phyloP scores from a whole-genome alignment of 2,113 vertebrate species.

The Symphodus melops region DNA sequence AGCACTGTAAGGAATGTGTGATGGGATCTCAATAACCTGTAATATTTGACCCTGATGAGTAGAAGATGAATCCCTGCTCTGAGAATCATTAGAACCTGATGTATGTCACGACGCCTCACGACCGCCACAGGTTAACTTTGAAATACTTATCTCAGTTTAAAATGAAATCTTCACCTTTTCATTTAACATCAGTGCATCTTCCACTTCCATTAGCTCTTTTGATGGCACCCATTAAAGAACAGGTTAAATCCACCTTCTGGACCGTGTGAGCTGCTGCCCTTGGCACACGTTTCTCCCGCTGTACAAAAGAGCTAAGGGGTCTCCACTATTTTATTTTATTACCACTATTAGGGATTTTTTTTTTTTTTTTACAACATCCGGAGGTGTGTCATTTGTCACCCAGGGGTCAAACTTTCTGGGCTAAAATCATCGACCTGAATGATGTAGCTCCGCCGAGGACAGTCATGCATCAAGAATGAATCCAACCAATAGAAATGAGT shows the following conservation, averaged over 20 bases:
- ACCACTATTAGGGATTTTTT: slow-evolving; percentile 46
- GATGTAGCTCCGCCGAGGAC: slow-evolving; percentile 19
- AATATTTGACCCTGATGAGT: no score
- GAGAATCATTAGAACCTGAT: not conserved
- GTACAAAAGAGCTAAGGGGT: slow-evolving; percentile 38
- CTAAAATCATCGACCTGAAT: slow-evolving; percentile 61
- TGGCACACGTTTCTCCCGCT: slow-evolving; percentile 28
- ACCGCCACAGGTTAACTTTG: not conserved
- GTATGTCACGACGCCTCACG: not conserved
- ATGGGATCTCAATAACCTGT: not conserved
- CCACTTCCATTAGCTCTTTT: slow-evolving; percentile 6
- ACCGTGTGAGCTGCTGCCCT: slow-evolving; percentile 42
- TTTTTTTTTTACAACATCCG: slow-evolving; percentile 42
- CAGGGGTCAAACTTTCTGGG: slow-evolving; percentile 57
- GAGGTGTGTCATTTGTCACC: slow-evolving; percentile 53
- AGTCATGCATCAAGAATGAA: slow-evolving; percentile 13
- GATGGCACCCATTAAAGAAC: slow-evolving; percentile 26
- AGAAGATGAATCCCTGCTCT: no score
- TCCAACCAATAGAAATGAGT: not conserved
- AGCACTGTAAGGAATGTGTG: not conserved
- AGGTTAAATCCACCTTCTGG: slow-evolving; percentile 21
- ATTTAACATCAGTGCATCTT: slow-evolving; percentile 3
- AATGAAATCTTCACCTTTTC: slow-evolving; percentile 14
- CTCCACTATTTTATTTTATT: slow-evolving; percentile 71
- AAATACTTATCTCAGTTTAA: not conserved